A percentile compares a stretch with the other conserved stretches of the same genome.
These are phyloP conservation scores for Cataglyphis rosenhaueri DNA, from an alignment of 2,888 invertebrate genomes.

Conservation along the genomic window DNA sequence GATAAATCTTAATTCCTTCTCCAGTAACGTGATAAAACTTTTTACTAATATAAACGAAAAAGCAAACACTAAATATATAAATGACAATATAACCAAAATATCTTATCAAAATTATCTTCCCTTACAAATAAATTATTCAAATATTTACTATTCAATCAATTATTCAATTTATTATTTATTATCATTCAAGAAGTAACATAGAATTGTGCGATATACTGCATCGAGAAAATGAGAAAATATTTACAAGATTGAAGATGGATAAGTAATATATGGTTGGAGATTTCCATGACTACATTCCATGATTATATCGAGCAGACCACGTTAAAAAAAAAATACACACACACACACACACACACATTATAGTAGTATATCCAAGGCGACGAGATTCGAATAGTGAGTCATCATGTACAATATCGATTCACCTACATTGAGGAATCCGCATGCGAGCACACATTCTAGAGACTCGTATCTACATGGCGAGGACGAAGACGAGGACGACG, in stretches of 20 bases:
- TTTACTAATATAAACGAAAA: constrained; percentile 18
- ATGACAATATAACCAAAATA: neutral
- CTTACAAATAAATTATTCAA: neutral
- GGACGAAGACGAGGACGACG: constrained; percentile 9
- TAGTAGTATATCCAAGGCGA: constrained; percentile 25
- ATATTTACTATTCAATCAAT: neutral
- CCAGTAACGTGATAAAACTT: neutral
- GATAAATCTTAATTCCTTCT: constrained; percentile 18
- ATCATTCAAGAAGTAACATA: neutral
- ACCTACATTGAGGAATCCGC: constrained; percentile 52
- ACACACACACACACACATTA: neutral
- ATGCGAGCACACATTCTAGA: constrained; percentile 27
- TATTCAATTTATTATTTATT: neutral
- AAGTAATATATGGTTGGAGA: neutral
- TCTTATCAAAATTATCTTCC: neutral
- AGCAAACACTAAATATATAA: neutral
- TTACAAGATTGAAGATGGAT: neutral
- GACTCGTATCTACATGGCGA: constrained; percentile 54
- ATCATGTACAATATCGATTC: constrained; percentile 59
- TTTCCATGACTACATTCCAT: neutral
- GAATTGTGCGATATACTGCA: neutral
- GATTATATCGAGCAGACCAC: neutral
- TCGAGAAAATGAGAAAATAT: neutral
- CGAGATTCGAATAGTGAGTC: constrained; percentile 40
- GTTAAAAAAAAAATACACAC: neutral